Evolutionary conservation across 2,888 invertebrate genomes (phyloP), one percentile per base, ranked within the genome.

Genomic region (Auanema freiburgensis): DNA sequence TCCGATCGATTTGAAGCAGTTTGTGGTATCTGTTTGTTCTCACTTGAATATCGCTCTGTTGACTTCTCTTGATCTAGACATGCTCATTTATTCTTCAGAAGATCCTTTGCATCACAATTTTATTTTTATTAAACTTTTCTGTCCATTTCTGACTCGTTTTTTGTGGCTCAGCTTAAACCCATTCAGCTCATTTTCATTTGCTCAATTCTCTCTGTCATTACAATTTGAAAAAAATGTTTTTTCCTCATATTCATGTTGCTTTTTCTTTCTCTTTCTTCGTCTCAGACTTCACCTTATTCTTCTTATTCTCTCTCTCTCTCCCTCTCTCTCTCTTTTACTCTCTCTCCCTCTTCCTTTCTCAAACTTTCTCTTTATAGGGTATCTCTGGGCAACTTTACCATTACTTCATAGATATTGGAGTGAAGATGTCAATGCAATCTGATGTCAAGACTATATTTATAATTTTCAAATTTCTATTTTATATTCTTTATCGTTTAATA

Each of bases 381-480:
- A 5, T 33, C 33, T 8, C 8, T 33, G 8, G 8, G 33, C 8
- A 33, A 33, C 33, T 33, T 33, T 33, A 33, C 33, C 33, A 33
- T 33, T 33, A 33, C 33, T 33, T 33, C 8, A 33, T 33, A 33
- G 33, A 33, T 33, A 33, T 33, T 33, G 33, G 33, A 33, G 8
- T n/a, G n/a, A 11, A 24, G n/a, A 24, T 16, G 21, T 52, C 21
- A 24, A 14, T 14, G 25, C 21, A n/a, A 24, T 8, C 51, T 11
- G 51, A 21, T 42, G 23, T 33, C 14, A 67, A 63, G 67, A 63
- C 63, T 41, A 54, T 51, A n/a, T 58, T 43, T 49, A 18, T 63
- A 2, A 11, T 63, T 1, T 18, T 54, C 11, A 57, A 64, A n/a
- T 21, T 67, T 14, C 12, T 61, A 6, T 25, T 56, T 12, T 64